phyloP scores from a whole-genome alignment of 2,888 invertebrate species.

The Ptycholaimellus sp. region DNA sequence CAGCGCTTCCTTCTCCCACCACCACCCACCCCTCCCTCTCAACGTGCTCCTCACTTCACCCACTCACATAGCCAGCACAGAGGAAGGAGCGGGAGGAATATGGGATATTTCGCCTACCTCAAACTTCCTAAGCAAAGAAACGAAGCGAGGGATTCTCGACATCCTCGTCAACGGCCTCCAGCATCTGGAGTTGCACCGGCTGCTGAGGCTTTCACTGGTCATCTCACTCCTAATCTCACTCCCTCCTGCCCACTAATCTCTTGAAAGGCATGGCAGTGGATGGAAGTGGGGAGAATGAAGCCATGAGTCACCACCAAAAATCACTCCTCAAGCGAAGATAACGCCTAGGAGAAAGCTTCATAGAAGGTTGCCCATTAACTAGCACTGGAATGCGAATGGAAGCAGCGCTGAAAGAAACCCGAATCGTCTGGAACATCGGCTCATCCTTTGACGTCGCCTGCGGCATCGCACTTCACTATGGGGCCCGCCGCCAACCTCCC shows the following conservation, averaged over 20 bases:
- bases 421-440: slow-evolving; percentile 44
- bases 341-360: slow-evolving; percentile 49
- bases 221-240: slow-evolving; percentile 5
- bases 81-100: too few relatives aligned
- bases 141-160: slow-evolving; percentile 70
- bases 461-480: slow-evolving; percentile 95
- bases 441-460: slow-evolving; percentile 52
- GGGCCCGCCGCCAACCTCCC: slow-evolving; percentile 98
- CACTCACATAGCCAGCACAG: too few relatives aligned
- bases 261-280: slow-evolving; percentile 47
- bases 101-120: slow-evolving; percentile 92
- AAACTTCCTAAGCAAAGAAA: slow-evolving; percentile 89
- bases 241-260: not conserved
- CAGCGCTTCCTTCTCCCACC: too few relatives aligned
- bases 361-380: too few relatives aligned
- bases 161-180: slow-evolving; percentile 79
- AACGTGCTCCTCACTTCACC: too few relatives aligned
- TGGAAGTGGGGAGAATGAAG: slow-evolving; percentile 36
- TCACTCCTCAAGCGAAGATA: slow-evolving; percentile 58
- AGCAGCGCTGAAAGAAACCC: slow-evolving; percentile 20
- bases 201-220: slow-evolving; percentile 95
- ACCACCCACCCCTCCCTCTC: too few relatives aligned
- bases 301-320: slow-evolving; percentile 36
- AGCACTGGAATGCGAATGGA: too few relatives aligned
- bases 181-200: slow-evolving; percentile 83